phyloP scores from a whole-genome alignment of 1,140 invertebrate genomes.

The Drosophila serrata region DNA sequence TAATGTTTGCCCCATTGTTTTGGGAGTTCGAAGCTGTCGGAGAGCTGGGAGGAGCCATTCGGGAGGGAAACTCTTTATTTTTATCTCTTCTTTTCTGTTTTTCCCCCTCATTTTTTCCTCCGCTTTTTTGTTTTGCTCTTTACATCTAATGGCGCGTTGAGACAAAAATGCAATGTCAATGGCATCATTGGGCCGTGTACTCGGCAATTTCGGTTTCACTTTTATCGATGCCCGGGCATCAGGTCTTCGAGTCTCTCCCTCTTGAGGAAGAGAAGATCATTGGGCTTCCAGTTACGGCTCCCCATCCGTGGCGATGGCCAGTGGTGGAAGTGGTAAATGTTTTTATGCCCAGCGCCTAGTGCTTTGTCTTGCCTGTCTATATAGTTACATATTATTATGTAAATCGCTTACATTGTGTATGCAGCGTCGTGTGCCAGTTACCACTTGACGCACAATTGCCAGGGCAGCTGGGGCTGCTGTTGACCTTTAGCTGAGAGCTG shows the following conservation, averaged over 20 bases:
- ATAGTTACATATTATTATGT: conserved; percentile 78
- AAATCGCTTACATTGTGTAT: conserved; percentile 78
- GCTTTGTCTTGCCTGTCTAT: conserved; percentile 66
- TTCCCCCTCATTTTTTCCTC: conserved; percentile 15
- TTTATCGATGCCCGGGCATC: conserved; percentile 77
- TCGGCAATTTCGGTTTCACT: conserved; percentile 81
- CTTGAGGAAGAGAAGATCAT: conserved; percentile 44
- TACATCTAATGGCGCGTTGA: conserved; percentile 79
- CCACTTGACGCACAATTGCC: conserved; percentile 43
- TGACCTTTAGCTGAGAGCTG: conserved; percentile 60
- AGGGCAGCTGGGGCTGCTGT: conserved; percentile 62
- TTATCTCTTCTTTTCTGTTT: conserved; percentile 41
- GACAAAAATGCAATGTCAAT: conserved; percentile 84
- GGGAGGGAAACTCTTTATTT: conserved; percentile 45
- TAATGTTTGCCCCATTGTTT: conserved; percentile 79
- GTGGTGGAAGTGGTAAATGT: conserved; percentile 73
- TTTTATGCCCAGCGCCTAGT: conserved; percentile 39
- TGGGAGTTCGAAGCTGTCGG: conserved; percentile 26
- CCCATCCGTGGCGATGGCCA: conserved; percentile 39
- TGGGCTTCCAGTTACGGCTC: conserved; percentile 7
- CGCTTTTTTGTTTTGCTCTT: conserved; percentile 64
- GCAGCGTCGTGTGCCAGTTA: conserved; percentile 74
- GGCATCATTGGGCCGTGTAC: conserved; percentile 69
- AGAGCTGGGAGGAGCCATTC: conserved; percentile 24
- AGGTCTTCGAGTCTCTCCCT: conserved; percentile 19